phyloP scores from a whole-genome alignment of 2,797 vertebrate species.

The Aldrovandia affinis region DNA sequence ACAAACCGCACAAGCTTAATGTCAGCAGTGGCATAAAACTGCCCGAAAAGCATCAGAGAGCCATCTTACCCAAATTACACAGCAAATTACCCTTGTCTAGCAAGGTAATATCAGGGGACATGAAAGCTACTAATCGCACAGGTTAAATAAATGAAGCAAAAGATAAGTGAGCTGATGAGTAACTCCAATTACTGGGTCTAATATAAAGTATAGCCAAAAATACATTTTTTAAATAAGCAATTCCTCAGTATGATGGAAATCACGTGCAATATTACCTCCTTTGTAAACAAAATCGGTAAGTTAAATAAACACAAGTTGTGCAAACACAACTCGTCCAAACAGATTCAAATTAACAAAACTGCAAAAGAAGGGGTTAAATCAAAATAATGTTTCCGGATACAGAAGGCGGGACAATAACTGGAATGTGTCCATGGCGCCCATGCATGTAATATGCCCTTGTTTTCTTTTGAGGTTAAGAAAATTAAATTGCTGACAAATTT shows the following conservation, averaged over 20 bases:
- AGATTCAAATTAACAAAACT: not conserved
- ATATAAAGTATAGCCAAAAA: not conserved
- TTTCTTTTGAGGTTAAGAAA: slow-evolving; percentile 62
- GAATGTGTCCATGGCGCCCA: slow-evolving; percentile 2
- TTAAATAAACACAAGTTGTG: not conserved
- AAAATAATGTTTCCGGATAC: not conserved
- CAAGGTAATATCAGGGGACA: not conserved
- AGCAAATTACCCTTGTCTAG: not conserved
- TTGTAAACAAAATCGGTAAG: not conserved
- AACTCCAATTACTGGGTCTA: not conserved
- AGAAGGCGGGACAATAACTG: slow-evolving; percentile 1
- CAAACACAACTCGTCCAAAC: not conserved
- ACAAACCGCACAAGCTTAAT: not conserved
- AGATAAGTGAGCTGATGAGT: not conserved
- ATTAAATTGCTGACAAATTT: slow-evolving; percentile 57
- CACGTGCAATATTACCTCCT: not conserved
- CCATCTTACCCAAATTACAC: not conserved
- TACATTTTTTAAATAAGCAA: not conserved
- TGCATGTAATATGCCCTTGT: slow-evolving; percentile 29
- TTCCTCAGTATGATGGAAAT: not conserved
- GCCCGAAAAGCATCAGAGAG: not conserved
- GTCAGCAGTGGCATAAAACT: not conserved
- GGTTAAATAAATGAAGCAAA: not conserved
- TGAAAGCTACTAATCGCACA: not conserved
- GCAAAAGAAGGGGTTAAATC: not conserved